Percentiles rank a stretch among this genome's conserved stretches.
These are phyloP conservation scores for Xenentodon cancila DNA, from an alignment of 2,797 vertebrate species.

Conservation along the genomic window DNA sequence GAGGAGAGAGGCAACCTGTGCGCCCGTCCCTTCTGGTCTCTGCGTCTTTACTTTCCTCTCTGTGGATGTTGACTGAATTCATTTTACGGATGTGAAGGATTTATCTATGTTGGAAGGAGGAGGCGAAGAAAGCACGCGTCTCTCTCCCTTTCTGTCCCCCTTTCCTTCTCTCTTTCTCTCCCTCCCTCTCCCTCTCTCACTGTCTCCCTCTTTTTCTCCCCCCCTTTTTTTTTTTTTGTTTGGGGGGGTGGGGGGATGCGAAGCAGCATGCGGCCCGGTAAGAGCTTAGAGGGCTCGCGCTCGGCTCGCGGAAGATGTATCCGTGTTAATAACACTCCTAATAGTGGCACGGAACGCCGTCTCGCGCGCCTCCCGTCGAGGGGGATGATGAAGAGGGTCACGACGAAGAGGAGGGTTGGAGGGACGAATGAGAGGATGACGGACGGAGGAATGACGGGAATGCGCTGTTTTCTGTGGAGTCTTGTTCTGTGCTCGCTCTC, in stretches of 20 bases:
- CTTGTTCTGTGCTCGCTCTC: constrained; percentile 72
- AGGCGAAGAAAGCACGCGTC: constrained; percentile 51
- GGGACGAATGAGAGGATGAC: constrained; percentile 48
- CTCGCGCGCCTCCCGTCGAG: constrained; percentile 59
- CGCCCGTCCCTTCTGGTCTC: constrained; percentile 24
- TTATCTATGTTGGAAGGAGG: constrained; percentile 70
- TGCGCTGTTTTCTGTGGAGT: constrained; percentile 77
- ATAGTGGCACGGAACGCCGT: constrained; percentile 60
- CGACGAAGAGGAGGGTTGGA: constrained; percentile 37
- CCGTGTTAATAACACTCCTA: constrained; percentile 31
- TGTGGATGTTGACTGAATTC: constrained; percentile 64
- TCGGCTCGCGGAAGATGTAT: constrained; percentile 73
- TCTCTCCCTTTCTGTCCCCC: constrained; percentile 1
- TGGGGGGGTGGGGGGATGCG: constrained; percentile 70
- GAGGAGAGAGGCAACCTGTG: constrained; percentile 70
- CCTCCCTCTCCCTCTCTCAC: not conserved
- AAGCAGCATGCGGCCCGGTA: constrained; percentile 82
- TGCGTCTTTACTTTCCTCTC: constrained; percentile 3
- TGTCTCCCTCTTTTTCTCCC: constrained; percentile 9
- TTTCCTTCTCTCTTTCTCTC: not conserved
- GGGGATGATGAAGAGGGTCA: constrained; percentile 51
- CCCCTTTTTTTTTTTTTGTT: constrained; percentile 51
- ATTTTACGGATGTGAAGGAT: constrained; percentile 69
- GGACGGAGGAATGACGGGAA: constrained; percentile 66
- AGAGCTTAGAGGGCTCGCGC: constrained; percentile 79